Evolutionary conservation across 2,888 invertebrate genomes (phyloP), one percentile per base, ranked within the genome.

Genomic region (Tryphoninae sp.): DNA sequence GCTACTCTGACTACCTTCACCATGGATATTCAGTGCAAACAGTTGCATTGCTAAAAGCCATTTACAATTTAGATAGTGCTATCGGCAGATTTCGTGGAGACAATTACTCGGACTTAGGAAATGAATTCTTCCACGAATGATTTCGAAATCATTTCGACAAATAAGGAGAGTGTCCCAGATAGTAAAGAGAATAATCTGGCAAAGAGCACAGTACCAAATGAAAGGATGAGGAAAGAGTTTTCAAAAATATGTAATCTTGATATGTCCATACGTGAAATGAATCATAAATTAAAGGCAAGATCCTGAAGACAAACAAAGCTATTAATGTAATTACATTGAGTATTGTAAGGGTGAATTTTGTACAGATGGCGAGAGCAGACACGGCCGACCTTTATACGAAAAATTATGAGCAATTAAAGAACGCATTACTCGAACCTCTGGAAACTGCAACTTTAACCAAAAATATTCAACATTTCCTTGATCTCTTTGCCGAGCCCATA

Each of bases 401-500:
- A 62, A 87, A 87, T 84, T 87, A 88, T 13, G 79, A 84, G 7
- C 83, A 79, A 73, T 80, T 88, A 16, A 80, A 65, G 68, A 78
- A 85, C 55, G 72, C 85, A 19, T 72, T 86, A 69, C 58, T 67
- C n/a, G 78, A 58, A 59, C 67, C 84, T 19, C 40, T 74, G 1
- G 83, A 85, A 75, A 78, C 62, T 16, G 83, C 81, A 26, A 80
- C 58, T 53, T 68, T 87, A 51, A 83, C 83, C 6, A 77, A 84
- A 76, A 88, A 87, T 83, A 85, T 86, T 2, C 73, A 55, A 33
- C 40, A 73, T 19, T 89, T 88, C 80, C 78, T 88, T 23, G 72
- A 84, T 61, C 75, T 83, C 8, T 80, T 67, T 55, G 26, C 33
- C 19, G 65, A 23, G 23, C 22, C 9, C n/a, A 45, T 8, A n/a